These are phyloP conservation scores for Melipona beecheii DNA, from an alignment of 2,888 invertebrate genomes.

Conservation along the genomic window DNA sequence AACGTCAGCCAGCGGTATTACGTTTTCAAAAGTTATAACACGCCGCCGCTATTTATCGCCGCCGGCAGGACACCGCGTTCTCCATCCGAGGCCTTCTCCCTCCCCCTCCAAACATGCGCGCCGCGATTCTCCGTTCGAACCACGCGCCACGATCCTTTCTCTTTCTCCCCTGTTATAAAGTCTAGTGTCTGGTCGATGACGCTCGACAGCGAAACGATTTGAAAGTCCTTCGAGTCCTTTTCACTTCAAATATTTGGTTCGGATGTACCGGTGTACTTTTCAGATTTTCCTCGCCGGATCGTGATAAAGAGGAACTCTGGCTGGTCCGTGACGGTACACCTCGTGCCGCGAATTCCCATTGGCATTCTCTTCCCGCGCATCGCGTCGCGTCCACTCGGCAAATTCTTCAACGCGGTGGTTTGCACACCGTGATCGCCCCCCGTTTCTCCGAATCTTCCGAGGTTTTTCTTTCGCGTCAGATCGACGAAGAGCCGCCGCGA, in stretches of 20 bases:
- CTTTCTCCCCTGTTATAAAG: neutral
- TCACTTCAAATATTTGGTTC: constrained; percentile 42
- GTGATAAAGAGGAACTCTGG: constrained; percentile 54
- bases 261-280: constrained; percentile 36
- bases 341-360: constrained; percentile 38
- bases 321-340: neutral
- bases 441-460: too few species aligned
- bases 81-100: neutral
- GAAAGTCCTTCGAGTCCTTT: constrained; percentile 18
- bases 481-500: neutral
- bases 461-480: neutral
- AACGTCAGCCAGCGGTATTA: constrained; percentile 52
- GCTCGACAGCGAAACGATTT: constrained; percentile 2
- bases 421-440: neutral
- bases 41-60: constrained; percentile 50
- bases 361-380: constrained; percentile 31
- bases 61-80: neutral
- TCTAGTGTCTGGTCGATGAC: constrained; percentile 12
- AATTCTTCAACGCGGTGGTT: constrained; percentile 2
- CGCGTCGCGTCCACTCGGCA: constrained; percentile 43
- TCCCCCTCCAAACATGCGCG: neutral
- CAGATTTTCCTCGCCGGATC: constrained; percentile 45
- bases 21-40: constrained; percentile 60
- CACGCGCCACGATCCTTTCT: neutral
- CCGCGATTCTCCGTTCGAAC: neutral